Base-by-base conservation (phyloP, 1,140 invertebrate genomes). In the Globodera rostochiensis region DNA sequence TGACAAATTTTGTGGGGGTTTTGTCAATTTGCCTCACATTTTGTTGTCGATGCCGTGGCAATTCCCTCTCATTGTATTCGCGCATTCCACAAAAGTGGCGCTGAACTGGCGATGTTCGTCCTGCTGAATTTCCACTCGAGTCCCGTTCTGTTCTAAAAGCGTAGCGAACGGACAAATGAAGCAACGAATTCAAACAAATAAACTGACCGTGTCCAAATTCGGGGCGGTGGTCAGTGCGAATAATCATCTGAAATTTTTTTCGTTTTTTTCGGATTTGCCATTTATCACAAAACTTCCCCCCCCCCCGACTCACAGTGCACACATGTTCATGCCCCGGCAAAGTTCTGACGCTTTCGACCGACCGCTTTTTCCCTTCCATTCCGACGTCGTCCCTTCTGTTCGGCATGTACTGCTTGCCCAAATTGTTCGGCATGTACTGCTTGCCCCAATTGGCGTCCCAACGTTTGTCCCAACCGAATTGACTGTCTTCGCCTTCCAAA, bases 21-120 rank as follows among this genome's bases (percentile, higher is more conserved):
- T 60, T 36, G 45, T 19, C 21, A 45, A 75, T 60, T 69, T 19
- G 47, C 80, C 36, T 36, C 80, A 80, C 80, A 81, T 8, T 25
- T 36, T 21, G 74, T 74, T 74, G 84, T 83, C 84, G 66, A 83
- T 83, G 45, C 84, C 82, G 69, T 81, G 64, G 49, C 82, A 86
- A 15, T 79, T 81, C 53, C 53, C 74, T 50, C 46, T 66, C 50
- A 36, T 80, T 4, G 79, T 49, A 49, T 64, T 80, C 2, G 67
- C 75, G 19, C 82, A 83, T 47, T 83, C 83, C 46, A 83, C 83
- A 49, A 83, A 83, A 15, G 82, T 83, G 49, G 83, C 82, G 57
- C 47, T 13, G 83, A 83, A 83, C 46, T 83, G 69, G 15, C 83
- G 71, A 45, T 25, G 60, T 19, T 83, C 81, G 47, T 84, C 82